These are phyloP conservation scores for Rafetus swinhoei DNA, from an alignment of 2,113 vertebrate genomes.

Conservation along the genomic window DNA sequence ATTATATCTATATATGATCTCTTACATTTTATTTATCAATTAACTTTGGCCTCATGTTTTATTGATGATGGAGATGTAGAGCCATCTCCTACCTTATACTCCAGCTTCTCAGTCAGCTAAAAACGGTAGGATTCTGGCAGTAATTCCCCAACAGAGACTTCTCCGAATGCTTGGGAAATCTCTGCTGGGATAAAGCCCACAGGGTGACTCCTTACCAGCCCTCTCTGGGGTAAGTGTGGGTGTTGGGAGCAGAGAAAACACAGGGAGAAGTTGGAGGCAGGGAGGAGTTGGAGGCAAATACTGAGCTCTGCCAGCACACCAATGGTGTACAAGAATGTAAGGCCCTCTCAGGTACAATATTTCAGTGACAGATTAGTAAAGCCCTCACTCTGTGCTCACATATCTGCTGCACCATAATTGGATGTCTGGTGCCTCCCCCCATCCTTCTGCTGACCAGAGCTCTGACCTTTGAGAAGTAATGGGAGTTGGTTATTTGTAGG, in stretches of 20 bases:
- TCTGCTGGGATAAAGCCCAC: background rate
- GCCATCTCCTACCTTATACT: background rate
- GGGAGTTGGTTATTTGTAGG: background rate
- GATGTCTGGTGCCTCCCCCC: background rate
- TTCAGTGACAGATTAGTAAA: background rate
- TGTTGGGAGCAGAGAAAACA: background rate
- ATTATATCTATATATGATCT: accelerated
- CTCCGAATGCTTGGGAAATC: background rate
- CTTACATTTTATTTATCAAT: background rate
- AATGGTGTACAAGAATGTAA: background rate
- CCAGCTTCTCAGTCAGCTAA: background rate
- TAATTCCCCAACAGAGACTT: background rate
- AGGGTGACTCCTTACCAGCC: background rate
- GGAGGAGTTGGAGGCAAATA: background rate
- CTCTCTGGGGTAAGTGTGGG: background rate
- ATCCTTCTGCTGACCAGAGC: background rate
- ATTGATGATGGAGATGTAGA: background rate
- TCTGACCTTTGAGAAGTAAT: background rate
- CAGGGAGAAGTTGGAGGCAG: background rate
- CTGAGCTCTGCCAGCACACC: background rate
- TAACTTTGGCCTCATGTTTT: background rate
- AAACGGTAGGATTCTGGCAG: background rate
- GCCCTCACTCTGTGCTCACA: background rate
- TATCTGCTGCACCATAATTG: background rate
- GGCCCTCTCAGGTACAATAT: background rate